phyloP scores from a whole-genome alignment of 2,113 vertebrate species.

The Solea solea region DNA sequence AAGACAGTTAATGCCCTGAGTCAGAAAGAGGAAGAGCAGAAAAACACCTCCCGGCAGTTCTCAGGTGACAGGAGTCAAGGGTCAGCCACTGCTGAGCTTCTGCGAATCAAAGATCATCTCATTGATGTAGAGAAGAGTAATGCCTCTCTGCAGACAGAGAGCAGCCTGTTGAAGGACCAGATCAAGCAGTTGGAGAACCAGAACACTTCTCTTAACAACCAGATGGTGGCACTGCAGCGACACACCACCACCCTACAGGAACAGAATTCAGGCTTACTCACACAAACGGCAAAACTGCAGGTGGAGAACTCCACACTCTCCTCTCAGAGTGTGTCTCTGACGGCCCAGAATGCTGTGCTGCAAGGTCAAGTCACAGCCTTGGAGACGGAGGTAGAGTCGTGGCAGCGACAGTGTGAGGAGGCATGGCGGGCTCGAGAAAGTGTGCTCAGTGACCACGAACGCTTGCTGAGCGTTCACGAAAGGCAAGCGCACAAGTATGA shows the following conservation, averaged over 20 bases:
- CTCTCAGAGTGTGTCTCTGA: conserved; percentile 92
- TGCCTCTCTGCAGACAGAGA: conserved; percentile 90
- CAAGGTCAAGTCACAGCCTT: conserved; percentile 88
- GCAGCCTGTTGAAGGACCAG: conserved; percentile 90
- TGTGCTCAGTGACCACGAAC: conserved; percentile 88
- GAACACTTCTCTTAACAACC: conserved; percentile 87
- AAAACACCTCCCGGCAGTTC: conserved; percentile 63
- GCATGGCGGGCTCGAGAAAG: conserved; percentile 83
- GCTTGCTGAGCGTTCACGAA: conserved; percentile 88
- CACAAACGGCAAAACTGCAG: conserved; percentile 93
- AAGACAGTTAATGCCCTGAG: conserved; percentile 53
- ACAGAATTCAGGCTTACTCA: conserved; percentile 91
- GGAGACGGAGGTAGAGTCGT: conserved; percentile 86
- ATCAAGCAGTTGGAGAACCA: conserved; percentile 91
- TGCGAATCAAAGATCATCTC: conserved; percentile 90
- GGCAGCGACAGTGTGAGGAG: conserved; percentile 88
- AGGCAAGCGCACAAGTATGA: conserved; percentile 92
- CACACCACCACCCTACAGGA: conserved; percentile 92
- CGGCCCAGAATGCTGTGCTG: conserved; percentile 88
- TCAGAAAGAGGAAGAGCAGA: conserved; percentile 75
- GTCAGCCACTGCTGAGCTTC: conserved; percentile 88
- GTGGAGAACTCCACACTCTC: conserved; percentile 93
- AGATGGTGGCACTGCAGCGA: conserved; percentile 90
- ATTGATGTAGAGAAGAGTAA: conserved; percentile 95
- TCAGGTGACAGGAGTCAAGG: conserved; percentile 25